Percentiles rank a stretch among this genome's conserved stretches.
These are phyloP conservation scores for Blera fallax DNA, from an alignment of 2,888 invertebrate species.

Conservation along the genomic window DNA sequence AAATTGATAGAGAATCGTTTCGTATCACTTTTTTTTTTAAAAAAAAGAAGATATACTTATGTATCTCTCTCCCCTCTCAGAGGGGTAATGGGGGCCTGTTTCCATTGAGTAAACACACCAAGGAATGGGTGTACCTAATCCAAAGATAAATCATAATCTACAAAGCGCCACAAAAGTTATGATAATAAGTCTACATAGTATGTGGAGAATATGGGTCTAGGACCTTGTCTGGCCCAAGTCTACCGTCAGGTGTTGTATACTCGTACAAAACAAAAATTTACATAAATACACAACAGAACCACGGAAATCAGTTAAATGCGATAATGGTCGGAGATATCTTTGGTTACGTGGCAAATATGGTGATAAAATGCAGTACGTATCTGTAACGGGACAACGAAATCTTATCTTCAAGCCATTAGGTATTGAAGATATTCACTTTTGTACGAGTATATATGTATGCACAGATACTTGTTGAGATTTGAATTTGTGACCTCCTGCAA, in stretches of 20 bases:
- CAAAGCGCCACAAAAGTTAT: slow-evolving; percentile 16
- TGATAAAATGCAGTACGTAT: slow-evolving; percentile 20
- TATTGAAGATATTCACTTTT: neutral
- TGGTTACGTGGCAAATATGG: slow-evolving; percentile 8
- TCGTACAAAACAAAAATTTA: no score
- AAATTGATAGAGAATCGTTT: slow-evolving; percentile 45
- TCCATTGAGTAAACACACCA: slow-evolving; percentile 9
- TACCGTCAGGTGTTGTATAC: neutral
- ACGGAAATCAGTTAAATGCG: neutral
- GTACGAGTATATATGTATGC: no score
- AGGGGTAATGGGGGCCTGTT: neutral
- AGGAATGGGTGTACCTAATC: slow-evolving; percentile 16
- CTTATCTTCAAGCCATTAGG: slow-evolving; percentile 33
- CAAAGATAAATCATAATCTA: slow-evolving; percentile 51
- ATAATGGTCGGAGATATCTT: slow-evolving; percentile 36
- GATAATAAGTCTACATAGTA: slow-evolving; percentile 5
- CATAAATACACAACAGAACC: neutral
- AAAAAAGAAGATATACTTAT: neutral
- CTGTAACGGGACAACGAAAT: slow-evolving; percentile 44
- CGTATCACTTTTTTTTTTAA: neutral
- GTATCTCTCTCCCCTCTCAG: neutral
- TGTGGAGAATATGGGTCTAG: slow-evolving; percentile 6
- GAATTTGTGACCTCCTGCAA: slow-evolving; percentile 32
- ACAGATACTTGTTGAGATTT: slow-evolving; percentile 7
- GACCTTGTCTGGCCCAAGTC: slow-evolving; percentile 33